Base-by-base conservation (phyloP, 2,797 vertebrate species). In the Aphelocoma californica region DNA sequence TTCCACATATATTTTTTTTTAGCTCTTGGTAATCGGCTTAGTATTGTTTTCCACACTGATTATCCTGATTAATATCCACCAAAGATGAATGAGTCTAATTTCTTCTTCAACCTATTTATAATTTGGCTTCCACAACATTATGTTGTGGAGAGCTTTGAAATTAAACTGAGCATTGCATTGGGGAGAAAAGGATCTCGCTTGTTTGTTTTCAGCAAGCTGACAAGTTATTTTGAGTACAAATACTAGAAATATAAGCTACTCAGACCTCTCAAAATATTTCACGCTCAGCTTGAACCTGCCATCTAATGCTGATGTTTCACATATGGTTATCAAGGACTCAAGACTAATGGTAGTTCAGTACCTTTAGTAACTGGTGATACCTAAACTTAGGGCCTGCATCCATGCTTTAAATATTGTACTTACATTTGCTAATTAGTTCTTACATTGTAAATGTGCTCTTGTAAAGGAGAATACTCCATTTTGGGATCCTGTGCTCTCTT, bases 81-180 rank as follows among this genome's bases (percentile, higher is more conserved):
- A 70, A 8, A 67, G 91, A 94, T 81, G 79, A 94, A 90, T 85
- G 44, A 73, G n/a, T 67, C 53, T 92, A 38, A 62, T 90, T 87
- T 78, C 44, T 83, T 77, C 24, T 92, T 87, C 65, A 87, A 45
- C 14, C 38, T 87, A 93, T 85, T 92, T 75, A 64, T 81, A 85
- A 85, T 51, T 79, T 87, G 79, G 57, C 71, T 90, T 93, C 66
- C 38, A 72, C 32, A 84, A 66, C 14, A 32, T 25, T 60, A 8
- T 70, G 32, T 65, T 70, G 36, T 62, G 57, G 57, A 91, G 38
- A 78, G 61, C 44, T 85, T 45, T 70, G 36, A 75, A 84, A 90
- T 81, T 58, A 74, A 84, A 81, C 34, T 57, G 42, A 74, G 29
- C 25, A 7, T 74, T 87, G 57, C 8, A 25, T 8, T 62, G 61